Evolutionary conservation across 2,113 vertebrate species (phyloP).

Genomic region (Orcinus orca): DNA sequence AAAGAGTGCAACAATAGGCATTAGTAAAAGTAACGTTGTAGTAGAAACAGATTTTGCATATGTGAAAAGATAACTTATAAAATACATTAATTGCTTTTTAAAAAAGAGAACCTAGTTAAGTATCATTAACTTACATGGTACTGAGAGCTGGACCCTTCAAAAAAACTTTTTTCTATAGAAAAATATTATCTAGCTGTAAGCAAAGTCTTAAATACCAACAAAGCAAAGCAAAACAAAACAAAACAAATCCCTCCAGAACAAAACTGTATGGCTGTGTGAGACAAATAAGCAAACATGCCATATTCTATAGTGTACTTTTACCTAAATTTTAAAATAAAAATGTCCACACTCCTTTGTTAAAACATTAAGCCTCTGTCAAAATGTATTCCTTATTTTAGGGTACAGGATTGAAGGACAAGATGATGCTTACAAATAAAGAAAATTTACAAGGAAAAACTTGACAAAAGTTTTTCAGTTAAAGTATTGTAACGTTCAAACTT

Average conservation of each 20-base stretch:
- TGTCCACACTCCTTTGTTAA: constrained; percentile 87
- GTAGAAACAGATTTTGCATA: constrained; percentile 87
- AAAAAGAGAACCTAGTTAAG: constrained; percentile 84
- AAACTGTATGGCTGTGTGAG: constrained; percentile 70
- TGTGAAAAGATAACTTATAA: constrained; percentile 88
- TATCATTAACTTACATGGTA: constrained; percentile 83
- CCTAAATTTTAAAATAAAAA: constrained; percentile 86
- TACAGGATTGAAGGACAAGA: constrained; percentile 87
- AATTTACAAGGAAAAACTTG: constrained; percentile 87
- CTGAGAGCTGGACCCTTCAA: constrained; percentile 77
- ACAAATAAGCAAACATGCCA: constrained; percentile 79
- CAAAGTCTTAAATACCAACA: constrained; percentile 72
- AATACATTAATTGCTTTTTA: constrained; percentile 82
- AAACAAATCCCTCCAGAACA: constrained; percentile 63
- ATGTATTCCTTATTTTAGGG: constrained; percentile 88
- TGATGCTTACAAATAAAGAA: constrained; percentile 86
- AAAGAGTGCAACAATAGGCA: constrained; percentile 84
- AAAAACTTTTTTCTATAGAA: constrained; percentile 78
- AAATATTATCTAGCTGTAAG: constrained; percentile 76
- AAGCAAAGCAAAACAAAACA: constrained; percentile 47
- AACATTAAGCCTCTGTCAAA: constrained; percentile 89
- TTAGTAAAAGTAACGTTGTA: constrained; percentile 81
- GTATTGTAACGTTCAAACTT: constrained; percentile 91
- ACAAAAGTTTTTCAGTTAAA: constrained; percentile 87
- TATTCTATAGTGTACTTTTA: constrained; percentile 70